A percentile compares a stretch with the other conserved stretches of the same genome.
Conservation (phyloP, 2,888 invertebrate genomes). For the Sesia bembeciformis region DNA sequence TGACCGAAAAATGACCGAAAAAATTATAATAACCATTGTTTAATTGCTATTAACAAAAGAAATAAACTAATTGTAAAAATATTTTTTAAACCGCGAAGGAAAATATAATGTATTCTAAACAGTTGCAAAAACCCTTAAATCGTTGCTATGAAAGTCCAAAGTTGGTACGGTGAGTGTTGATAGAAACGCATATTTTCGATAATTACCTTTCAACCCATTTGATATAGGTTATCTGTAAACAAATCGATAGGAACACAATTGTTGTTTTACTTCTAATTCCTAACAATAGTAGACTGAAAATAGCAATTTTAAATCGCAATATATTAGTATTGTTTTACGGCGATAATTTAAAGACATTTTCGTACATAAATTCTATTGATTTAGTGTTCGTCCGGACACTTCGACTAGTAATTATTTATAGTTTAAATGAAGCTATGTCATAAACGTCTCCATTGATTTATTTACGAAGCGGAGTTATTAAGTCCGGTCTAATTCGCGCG, state of each 20-base stretch:
- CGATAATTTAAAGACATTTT: conserved; percentile 31
- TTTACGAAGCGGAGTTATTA: conserved; percentile 35
- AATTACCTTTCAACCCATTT: too few relatives aligned
- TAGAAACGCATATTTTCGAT: too few relatives aligned
- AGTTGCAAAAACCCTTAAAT: too few relatives aligned
- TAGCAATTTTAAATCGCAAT: conserved; percentile 11
- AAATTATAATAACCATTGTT: too few relatives aligned
- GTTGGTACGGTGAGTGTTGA: too few relatives aligned
- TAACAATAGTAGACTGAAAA: conserved; percentile 8
- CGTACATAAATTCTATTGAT: conserved; percentile 48
- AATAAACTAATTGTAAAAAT: too few relatives aligned
- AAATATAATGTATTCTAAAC: too few relatives aligned
- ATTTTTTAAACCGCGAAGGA: too few relatives aligned
- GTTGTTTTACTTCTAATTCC: neutral
- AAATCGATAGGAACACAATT: neutral
- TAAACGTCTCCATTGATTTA: conserved; percentile 47
- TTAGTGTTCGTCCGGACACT: conserved; percentile 28
- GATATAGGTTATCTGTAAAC: too few relatives aligned
- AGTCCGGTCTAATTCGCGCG: conserved; percentile 10
- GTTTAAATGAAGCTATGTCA: conserved; percentile 52
- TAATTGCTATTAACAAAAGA: too few relatives aligned
- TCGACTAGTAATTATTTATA: conserved; percentile 51
- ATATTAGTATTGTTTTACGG: conserved; percentile 24
- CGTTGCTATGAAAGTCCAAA: too few relatives aligned
- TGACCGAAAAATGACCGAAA: too few relatives aligned